Percentiles rank a stretch among this genome's conserved stretches.
These are phyloP conservation scores for Petroica traversi DNA, from an alignment of 2,113 vertebrate species.

Conservation along the genomic window DNA sequence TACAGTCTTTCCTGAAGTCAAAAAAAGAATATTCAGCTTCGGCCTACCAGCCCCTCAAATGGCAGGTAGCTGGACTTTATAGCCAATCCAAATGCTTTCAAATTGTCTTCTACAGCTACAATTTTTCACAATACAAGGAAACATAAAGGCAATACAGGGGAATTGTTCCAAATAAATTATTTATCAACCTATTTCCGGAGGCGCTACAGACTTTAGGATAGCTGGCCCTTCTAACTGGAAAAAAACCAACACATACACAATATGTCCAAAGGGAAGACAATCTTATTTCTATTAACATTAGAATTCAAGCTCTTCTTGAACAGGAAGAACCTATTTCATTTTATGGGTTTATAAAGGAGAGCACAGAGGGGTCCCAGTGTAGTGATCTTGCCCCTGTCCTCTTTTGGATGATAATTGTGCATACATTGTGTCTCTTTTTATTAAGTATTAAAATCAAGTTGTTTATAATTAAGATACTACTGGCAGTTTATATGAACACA, in stretches of 20 bases:
- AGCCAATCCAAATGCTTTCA: background rate
- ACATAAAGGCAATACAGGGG: background rate
- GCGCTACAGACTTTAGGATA: background rate
- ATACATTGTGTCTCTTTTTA: background rate
- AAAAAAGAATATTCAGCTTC: background rate
- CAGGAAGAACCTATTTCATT: background rate
- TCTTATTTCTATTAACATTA: background rate
- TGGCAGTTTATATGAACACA: background rate
- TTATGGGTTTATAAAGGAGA: background rate
- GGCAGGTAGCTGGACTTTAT: background rate
- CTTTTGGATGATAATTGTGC: background rate
- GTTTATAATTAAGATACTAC: background rate
- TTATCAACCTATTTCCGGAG: background rate
- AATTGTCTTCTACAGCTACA: background rate
- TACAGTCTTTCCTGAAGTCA: background rate
- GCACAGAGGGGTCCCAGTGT: background rate
- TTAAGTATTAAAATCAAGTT: background rate
- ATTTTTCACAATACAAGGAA: background rate
- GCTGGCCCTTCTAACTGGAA: background rate
- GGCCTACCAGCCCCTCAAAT: background rate
- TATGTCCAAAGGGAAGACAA: background rate
- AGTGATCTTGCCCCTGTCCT: background rate
- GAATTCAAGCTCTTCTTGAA: background rate
- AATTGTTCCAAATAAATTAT: background rate
- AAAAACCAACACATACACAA: background rate